Evolutionary conservation across 2,888 invertebrate genomes (phyloP), one percentile per base, ranked within the genome.

Genomic region (Phymatocera aterrima): DNA sequence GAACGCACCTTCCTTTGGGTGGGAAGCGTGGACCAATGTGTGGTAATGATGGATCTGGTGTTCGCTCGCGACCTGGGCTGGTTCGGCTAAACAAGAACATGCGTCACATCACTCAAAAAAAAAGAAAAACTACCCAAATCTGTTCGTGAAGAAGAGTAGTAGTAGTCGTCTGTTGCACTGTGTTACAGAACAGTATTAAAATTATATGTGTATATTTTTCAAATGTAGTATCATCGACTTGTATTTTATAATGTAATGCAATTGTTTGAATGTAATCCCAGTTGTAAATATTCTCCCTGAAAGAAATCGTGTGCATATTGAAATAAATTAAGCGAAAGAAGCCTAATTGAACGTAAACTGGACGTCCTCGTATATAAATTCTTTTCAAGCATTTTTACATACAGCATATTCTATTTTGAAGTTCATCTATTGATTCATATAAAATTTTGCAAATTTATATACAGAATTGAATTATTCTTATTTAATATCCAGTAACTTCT

Each of bases 1-100:
- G 85, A 85, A 88, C 91, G 90, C 93, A 96, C 96, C 96, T 96
- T 94, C 95, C 96, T 93, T 94, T 94, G 83, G 96, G 94, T 92
- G 96, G 95, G 94, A 97, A 97, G 90, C 97, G 93, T 84, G 97
- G 97, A 87, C 97, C 97, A 92, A 96, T 95, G 93, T 97, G 97
- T 84, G 97, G 97, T 92, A 96, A 94, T 86, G 92, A 91, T 90
- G 94, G 94, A 91, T 96, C 96, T 82, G 97, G 96, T 86, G 96
- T 95, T 91, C 93, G 92, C 92, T 97, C 97, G 85, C 96, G 94
- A 88, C 95, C 96, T 84, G 97, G 97, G 92, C 97, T 97, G 92
- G 95, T 93, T 91, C 97, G 96, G 94, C 97, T 97, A 94, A 92
- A 91, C 91, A 91, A 90, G 91, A 92, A 91, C 91, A 92, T 91